Evolutionary conservation across 1,140 invertebrate species (phyloP).

Genomic region (Hycleus phaleratus): DNA sequence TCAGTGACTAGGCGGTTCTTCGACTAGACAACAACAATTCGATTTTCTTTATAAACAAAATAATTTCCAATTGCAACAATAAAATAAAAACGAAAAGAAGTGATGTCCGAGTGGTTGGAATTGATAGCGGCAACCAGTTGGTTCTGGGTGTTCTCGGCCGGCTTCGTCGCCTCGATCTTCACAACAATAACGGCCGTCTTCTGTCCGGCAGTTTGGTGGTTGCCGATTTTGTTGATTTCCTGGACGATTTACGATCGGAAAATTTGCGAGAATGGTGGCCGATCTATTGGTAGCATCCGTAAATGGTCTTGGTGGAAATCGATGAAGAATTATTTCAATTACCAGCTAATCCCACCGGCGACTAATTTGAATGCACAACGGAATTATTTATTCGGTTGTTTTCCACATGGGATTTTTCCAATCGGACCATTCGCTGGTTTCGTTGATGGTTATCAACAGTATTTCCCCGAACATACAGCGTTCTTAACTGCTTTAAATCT

Average conservation of each 20-base stretch:
- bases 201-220: too few species aligned
- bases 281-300: background rate
- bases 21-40: too few species aligned
- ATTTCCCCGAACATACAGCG: background rate
- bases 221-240: too few species aligned
- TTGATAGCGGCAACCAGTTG: too few species aligned
- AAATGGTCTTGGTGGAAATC: conserved; percentile 2
- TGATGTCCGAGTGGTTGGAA: too few species aligned
- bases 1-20: too few species aligned
- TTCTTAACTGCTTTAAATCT: background rate
- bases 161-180: too few species aligned
- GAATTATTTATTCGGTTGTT: conserved; percentile 3
- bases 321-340: conserved; percentile 1
- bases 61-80: too few species aligned
- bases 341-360: background rate
- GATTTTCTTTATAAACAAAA: too few species aligned
- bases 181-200: too few species aligned
- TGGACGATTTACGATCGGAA: background rate
- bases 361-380: background rate
- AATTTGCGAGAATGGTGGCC: background rate
- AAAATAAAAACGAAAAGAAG: too few species aligned
- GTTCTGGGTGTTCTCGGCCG: too few species aligned
- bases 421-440: background rate
- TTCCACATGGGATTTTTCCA: conserved; percentile 3
- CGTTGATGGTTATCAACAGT: background rate